Conservation (phyloP, 2,797 vertebrate species). For the Picus viridis region DNA sequence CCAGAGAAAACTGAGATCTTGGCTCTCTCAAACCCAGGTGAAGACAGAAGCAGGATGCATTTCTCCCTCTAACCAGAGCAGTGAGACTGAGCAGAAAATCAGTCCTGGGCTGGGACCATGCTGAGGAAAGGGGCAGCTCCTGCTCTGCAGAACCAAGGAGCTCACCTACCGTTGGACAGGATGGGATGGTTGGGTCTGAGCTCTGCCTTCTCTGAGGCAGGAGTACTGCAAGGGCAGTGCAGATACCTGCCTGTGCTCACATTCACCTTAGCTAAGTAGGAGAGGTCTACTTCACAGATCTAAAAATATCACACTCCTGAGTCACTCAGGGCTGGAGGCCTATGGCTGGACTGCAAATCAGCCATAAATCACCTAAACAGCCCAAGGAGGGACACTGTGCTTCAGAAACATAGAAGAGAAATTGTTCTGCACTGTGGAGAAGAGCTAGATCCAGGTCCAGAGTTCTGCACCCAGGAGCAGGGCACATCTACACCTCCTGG, state of each 20-base stretch:
- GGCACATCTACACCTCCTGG: background rate
- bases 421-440: background rate
- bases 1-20: background rate
- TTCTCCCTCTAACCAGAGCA: background rate
- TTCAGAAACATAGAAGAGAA: background rate
- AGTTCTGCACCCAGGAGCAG: background rate
- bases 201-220: background rate
- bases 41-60: rapidly evolving
- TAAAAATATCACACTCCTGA: background rate
- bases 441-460: background rate
- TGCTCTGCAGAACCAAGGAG: background rate
- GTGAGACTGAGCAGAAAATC: background rate
- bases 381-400: background rate
- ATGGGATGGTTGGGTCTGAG: rapidly evolving
- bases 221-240: rapidly evolving
- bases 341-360: background rate
- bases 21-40: background rate
- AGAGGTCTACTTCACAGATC: background rate
- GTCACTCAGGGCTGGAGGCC: background rate
- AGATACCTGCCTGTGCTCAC: background rate
- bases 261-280: background rate
- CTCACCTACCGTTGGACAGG: rapidly evolving
- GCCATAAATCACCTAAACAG: background rate
- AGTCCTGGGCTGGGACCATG: rapidly evolving
- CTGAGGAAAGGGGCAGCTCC: background rate